Evolutionary conservation across 2,888 invertebrate species (phyloP).

Genomic region (Drosophila yooni): DNA sequence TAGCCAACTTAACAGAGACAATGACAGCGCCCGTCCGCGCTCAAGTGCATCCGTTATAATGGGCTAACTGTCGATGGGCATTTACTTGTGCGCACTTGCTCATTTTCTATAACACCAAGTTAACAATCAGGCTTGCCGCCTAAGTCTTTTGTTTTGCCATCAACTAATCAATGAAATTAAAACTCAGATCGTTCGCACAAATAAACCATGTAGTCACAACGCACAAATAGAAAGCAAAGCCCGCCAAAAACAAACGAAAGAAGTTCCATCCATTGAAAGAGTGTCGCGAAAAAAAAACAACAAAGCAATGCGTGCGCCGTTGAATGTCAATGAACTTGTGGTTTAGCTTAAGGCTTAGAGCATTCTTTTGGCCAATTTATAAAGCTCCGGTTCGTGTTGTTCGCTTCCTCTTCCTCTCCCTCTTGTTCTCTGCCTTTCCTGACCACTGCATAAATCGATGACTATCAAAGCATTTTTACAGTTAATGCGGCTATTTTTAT

Average conservation of each 20-base stretch:
- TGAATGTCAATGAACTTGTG: constrained; percentile 73
- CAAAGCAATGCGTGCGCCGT: constrained; percentile 39
- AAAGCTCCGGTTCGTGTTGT: constrained; percentile 50
- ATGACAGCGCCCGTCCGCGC: constrained; percentile 65
- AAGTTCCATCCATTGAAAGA: constrained; percentile 32
- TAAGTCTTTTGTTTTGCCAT: constrained; percentile 47
- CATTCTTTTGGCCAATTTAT: constrained; percentile 76
- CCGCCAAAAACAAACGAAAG: constrained; percentile 16
- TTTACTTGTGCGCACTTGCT: constrained; percentile 13
- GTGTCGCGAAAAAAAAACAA: constrained; percentile 67
- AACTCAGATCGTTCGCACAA: constrained; percentile 25
- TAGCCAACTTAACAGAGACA: constrained; percentile 62
- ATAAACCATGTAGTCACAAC: constrained; percentile 54
- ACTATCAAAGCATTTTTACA: constrained; percentile 78
- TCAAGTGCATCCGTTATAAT: constrained; percentile 77
- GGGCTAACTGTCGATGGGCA: constrained; percentile 67
- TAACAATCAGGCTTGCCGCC: constrained; percentile 42
- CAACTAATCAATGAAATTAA: constrained; percentile 62
- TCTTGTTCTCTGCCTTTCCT: constrained; percentile 8
- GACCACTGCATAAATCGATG: constrained; percentile 64
- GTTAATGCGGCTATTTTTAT: constrained; percentile 81
- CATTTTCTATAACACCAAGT: constrained; percentile 46
- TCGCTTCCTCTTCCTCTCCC: constrained; percentile 15
- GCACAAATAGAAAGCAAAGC: constrained; percentile 62
- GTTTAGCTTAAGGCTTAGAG: constrained; percentile 66